Evolutionary conservation across 2,888 invertebrate species (phyloP).

Genomic region (Pseudolycoriella hygida): DNA sequence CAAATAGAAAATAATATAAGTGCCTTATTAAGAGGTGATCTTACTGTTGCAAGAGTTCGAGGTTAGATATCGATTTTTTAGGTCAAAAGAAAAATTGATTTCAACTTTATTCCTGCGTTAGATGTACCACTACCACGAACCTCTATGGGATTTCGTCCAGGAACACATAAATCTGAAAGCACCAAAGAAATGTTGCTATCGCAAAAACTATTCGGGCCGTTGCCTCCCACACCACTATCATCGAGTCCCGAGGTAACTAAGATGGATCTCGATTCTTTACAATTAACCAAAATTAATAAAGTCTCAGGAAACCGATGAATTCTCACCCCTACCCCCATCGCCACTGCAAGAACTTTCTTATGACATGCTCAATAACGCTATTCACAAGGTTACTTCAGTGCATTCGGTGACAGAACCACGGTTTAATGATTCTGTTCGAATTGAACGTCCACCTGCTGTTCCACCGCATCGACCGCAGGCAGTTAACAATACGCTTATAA

Average conservation of each 20-base stretch:
- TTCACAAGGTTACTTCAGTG: slow-evolving; percentile 4
- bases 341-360: slow-evolving; percentile 42
- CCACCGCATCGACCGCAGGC: slow-evolving; percentile 50
- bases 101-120: background rate
- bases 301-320: slow-evolving; percentile 27
- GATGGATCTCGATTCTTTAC: background rate
- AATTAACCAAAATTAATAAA: background rate
- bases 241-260: slow-evolving; percentile 15
- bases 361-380: slow-evolving; percentile 9
- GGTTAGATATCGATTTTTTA: slow-evolving; percentile 8
- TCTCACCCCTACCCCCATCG: slow-evolving; percentile 68
- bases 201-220: slow-evolving; percentile 24
- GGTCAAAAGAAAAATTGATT: background rate
- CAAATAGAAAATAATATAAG: slow-evolving; percentile 57
- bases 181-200: slow-evolving; percentile 46
- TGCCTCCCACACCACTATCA: slow-evolving; percentile 27
- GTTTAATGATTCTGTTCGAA: slow-evolving; percentile 4
- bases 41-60: slow-evolving; percentile 19
- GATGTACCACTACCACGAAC: slow-evolving; percentile 20
- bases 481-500: slow-evolving; percentile 53
- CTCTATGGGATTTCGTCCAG: slow-evolving; percentile 31
- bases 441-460: slow-evolving; percentile 42
- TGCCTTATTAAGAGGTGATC: slow-evolving; percentile 39
- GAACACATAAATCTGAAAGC: slow-evolving; percentile 58
- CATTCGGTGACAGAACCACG: background rate